Evolutionary conservation across 2,113 vertebrate genomes (phyloP), one percentile per base, ranked within the genome.

Genomic region (Poeciliopsis prolifica): DNA sequence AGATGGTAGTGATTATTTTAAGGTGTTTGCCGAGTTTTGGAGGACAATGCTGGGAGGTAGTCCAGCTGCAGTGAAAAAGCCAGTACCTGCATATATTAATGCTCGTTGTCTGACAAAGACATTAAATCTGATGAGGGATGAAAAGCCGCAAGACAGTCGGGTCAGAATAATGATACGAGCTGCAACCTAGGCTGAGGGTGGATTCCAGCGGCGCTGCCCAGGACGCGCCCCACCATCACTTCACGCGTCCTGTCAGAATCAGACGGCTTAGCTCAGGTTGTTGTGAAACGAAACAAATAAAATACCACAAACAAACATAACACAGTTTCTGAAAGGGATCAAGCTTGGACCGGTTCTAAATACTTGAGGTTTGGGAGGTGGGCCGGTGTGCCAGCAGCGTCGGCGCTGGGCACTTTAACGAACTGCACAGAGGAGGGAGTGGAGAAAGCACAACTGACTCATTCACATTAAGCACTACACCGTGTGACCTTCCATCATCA

Each of bases 1-100:
- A 94, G 84, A 90, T 93, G 92, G 88, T 76, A 92, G 82, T 87
- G 63, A 88, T 93, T 85, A 85, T 82, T 91, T 79, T 63, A 77
- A 91, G 86, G 89, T 89, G 87, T 91, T 88, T 78, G 10, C 65
- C 79, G 85, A 89, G 77, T 60, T 68, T 58, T 42, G 58, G 51
- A 79, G 82, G 68, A 91, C 83, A 86, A 87, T 80, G 70, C 82
- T 86, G 77, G 88, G 89, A 88, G 51, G 31, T 68, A 40, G 40
- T 92, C 91, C 89, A 92, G 79, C 74, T 71, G 60, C 9, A 44
- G 19, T 5, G 10, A 48, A 48, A 62, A 51, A 19, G 35, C 12
- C n/a, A 85, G 88, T 79, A 87, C 81, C 75, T 76, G 66, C 72
- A 86, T 86, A 51, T 70, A 78, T 74, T 85, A 80, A 75, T 76